Evolutionary conservation across 2,888 invertebrate species (phyloP).

Genomic region (Nebria salina): DNA sequence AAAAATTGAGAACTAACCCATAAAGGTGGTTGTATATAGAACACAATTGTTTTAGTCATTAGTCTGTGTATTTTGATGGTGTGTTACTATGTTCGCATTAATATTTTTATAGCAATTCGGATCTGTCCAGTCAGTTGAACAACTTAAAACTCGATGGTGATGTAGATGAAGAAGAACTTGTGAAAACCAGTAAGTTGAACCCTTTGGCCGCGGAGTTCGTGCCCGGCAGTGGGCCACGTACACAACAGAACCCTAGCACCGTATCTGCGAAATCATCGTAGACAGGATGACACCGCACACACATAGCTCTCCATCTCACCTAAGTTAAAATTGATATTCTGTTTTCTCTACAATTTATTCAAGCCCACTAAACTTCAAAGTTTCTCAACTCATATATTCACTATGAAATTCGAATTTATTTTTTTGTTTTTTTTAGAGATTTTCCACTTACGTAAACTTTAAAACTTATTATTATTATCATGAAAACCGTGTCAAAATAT

Average conservation of each 20-base stretch:
- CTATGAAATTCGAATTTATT: no score
- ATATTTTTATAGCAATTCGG: conserved; percentile 4
- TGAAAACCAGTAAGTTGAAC: conserved; percentile 78
- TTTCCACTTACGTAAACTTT: no score
- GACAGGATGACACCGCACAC: not conserved
- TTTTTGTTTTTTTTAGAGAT: no score
- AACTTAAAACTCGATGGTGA: conserved; percentile 54
- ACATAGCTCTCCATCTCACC: not conserved
- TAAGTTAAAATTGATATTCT: not conserved
- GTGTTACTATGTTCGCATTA: no score
- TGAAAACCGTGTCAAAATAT: no score
- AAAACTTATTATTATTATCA: no score
- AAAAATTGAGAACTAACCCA: no score
- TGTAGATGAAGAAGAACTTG: conserved; percentile 54
- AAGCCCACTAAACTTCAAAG: not conserved
- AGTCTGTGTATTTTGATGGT: no score
- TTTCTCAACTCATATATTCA: not conserved
- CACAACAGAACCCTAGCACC: not conserved
- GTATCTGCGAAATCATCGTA: not conserved
- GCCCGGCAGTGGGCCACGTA: conserved; percentile 61
- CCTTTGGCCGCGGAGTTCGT: conserved; percentile 88
- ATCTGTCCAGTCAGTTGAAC: conserved; percentile 52
- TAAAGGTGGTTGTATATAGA: no score
- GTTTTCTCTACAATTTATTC: not conserved
- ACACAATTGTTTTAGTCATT: no score